Percentiles rank a stretch among this genome's conserved stretches.
Conservation (phyloP, 2,888 invertebrate genomes). For the Nomada ruficornis region DNA sequence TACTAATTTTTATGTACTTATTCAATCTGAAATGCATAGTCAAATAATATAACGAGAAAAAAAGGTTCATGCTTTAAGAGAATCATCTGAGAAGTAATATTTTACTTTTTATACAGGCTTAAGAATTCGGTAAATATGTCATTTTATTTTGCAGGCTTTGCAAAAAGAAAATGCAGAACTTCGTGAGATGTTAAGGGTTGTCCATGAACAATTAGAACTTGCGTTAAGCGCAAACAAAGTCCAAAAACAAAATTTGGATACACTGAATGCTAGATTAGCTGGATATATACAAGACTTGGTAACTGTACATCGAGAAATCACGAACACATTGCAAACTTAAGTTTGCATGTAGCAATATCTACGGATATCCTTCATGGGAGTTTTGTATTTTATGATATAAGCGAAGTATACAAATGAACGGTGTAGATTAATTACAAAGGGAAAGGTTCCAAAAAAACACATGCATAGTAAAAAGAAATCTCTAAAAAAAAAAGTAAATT, state of each 20-base stretch:
- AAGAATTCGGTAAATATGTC: constrained; percentile 25
- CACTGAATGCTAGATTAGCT: constrained; percentile 93
- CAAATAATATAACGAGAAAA: constrained; percentile 2
- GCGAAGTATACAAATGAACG: constrained; percentile 71
- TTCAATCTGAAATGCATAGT: neutral
- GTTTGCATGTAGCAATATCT: constrained; percentile 62
- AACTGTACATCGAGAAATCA: constrained; percentile 93
- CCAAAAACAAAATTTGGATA: constrained; percentile 92
- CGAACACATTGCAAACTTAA: constrained; percentile 92
- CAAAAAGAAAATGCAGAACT: constrained; percentile 89
- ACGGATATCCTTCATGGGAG: constrained; percentile 74
- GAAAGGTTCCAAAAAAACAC: constrained; percentile 71
- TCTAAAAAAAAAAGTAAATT: constrained; percentile 44
- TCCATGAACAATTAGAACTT: constrained; percentile 92
- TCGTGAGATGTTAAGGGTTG: constrained; percentile 89
- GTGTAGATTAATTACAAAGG: constrained; percentile 70
- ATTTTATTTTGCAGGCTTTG: constrained; percentile 83
- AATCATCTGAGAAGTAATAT: neutral
- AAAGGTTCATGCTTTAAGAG: too few relatives aligned
- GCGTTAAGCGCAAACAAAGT: constrained; percentile 92
- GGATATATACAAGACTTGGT: constrained; percentile 92
- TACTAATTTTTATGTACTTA: neutral
- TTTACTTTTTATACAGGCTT: constrained; percentile 15
- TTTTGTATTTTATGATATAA: constrained; percentile 75
- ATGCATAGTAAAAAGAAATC: constrained; percentile 50